Evolutionary conservation across 1,140 invertebrate species (phyloP), one percentile per base, ranked within the genome.

Genomic region (Trichonephila clavipes): DNA sequence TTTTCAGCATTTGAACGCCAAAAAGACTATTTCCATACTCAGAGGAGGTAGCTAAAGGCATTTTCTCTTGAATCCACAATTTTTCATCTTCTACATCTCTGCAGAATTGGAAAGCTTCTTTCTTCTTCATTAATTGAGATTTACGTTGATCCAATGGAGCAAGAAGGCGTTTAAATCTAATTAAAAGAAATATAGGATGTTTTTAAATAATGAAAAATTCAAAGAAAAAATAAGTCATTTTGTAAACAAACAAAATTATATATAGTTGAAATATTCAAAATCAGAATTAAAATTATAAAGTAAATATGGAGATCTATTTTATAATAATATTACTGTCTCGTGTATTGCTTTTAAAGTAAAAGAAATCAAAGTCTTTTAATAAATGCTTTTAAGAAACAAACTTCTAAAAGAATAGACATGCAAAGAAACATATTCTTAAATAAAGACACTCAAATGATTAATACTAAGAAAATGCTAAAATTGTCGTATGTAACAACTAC

Each of bases 31-130:
- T 99, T 81, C 99, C 99, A 95, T 98, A 99, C 94, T 99, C 98
- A 0, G 96, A 97, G 94, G 98, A 98, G 34, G 97, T 98, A 1
- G 99, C 99, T 92, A 98, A 97, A 0, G 98, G 98, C 97, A 99
- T 98, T 96, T 99, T 99, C 96, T 99, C 99, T 69, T 97, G 97
- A 94, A 99, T 98, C 99, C 99, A 99, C 16, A 99, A 96, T 95
- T 99, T 99, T 96, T 99, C 99, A 96, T 99, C 99, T 95, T 99
- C 99, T 83, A 99, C 97, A 96, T 99, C 99, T 92, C 99, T 97
- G 64, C 98, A 97, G 96, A 99, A 99, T 96, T 99, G 99, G 97
- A 99, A 99, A 2, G 99, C 99, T 96, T 99, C 98, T 96, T 99
- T 99, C 96, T 99, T 99, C 96, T 99, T 99, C 94, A 99, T 98